Evolutionary conservation across 2,797 vertebrate genomes (phyloP), one percentile per base, ranked within the genome.

Genomic region (Coranthus polyacanthus): DNA sequence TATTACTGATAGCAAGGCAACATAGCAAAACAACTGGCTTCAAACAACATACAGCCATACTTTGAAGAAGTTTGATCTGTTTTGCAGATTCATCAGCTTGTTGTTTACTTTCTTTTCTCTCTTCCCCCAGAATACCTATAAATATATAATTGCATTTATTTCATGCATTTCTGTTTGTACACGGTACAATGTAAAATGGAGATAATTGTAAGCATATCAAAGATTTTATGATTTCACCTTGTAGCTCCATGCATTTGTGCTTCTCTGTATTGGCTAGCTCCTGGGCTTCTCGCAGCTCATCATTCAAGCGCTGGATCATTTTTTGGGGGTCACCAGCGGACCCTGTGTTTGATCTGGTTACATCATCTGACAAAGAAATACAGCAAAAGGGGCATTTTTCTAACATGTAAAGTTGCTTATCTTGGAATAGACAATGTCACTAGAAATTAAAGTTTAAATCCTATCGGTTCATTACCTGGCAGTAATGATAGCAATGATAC

Each of bases 1-100:
- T 15, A 16, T 55, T 12, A 26, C 9, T 15, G 9, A 39, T 13
- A 13, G 34, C 16, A 32, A 32, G 16, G 22, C 6, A 29, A 3
- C 16, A 51, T 16, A 64, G 21, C 7, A 55, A 29, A 29, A 50
- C 6, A 57, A 18, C 1, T 17, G 15, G 21, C 62, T 54, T 12
- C 16, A 39, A 8, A 56, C 46, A 58, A 61, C 15, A 63, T 8
- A 51, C 13, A 44, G 12, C 56, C 47, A 42, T 95, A 99, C 98
- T 95, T 95, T 98, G 95, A 70, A 99, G 95, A 86, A 90, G 84
- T 83, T 96, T 95, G 24, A 96, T 96, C 90, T 97, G 96, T 90
- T 96, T 97, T 71, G 92, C 93, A 52, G 97, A 97, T 69, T 98
- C 95, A 65, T 96, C 96, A 74, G 91, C 92, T 89, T 97, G 96